Base-by-base conservation (phyloP, 2,797 vertebrate species). In the Oreortyx pictus region DNA sequence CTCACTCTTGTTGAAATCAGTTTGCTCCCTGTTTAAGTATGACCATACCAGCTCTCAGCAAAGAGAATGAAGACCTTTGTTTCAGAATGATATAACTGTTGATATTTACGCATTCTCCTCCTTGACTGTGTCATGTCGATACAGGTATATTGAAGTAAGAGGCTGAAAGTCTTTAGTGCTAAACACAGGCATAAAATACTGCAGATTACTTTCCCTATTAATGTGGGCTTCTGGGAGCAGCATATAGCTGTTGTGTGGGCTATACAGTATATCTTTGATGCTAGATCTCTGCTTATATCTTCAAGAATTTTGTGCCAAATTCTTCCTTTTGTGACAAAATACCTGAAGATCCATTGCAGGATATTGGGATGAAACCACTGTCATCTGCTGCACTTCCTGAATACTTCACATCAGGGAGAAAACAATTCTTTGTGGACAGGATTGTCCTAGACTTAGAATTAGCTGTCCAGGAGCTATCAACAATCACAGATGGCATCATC, bases 1-100 rank as follows among this genome's bases (percentile, higher is more conserved):
- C 11, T 62, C 25, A 54, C 27, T 50, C 29, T 11, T 3, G 7
- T 7, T 72, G n/a, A 91, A 89, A 78, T 68, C 29, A 66, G 19
- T 54, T 37, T 49, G 12, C 14, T 39, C 41, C 39, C 25, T 22
- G 46, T 66, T 44, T 31, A 62, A 76, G 12, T 39, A 37, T 23
- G 77, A 13, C 11, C 14, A 1, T 25, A 50, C 37, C 35, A 60
- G 13, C 24, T 91, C 39, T 73, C 43, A 66, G 29, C 1, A 3
- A 78, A 75, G 73, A 89, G 37, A 47, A 18, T 41, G 23, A 54
- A 77, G 24, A 60, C 1, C 1, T 41, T 50, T 75, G 9, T 27
- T 89, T 83, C 41, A 62, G 83, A 62, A n/a, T 22, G 29, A 77
- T 72, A 88, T 65, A 81, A 39, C 15, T 66, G 46, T 9, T n/a